Evolutionary conservation across 1,140 invertebrate genomes (phyloP), one percentile per base, ranked within the genome.

Genomic region (Rhagoletis zephyria): DNA sequence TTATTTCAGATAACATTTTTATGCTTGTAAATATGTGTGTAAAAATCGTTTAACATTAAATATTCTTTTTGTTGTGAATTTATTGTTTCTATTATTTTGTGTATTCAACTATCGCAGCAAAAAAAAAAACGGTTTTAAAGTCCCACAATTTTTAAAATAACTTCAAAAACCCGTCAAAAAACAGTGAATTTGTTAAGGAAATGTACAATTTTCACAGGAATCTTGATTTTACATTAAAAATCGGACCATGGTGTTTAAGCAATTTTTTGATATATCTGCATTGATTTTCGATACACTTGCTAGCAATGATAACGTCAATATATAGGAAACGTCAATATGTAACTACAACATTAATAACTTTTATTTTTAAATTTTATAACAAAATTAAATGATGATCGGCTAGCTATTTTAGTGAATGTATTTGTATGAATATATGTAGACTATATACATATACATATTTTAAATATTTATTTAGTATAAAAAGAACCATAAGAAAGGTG

Each of bases 1-100:
- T 19, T 81, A 81, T 81, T 81, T 81, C n/a, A 56, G n/a, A 81
- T 81, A 81, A 81, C 74, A 81, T 56, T 81, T 81, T 56, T 81
- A 77, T 51, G 45, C 16, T 77, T 77, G 74, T 77, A 77, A 81
- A 81, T 81, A 81, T 81, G 45, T 81, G 74, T 81, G 74, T 81
- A 81, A 81, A 81, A 81, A 81, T 81, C 74, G 74, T 81, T 56
- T 81, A 81, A 56, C 48, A 56, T 56, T 56, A 56, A 56, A 3
- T 45, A 74, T 12, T 45, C 45, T 42, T 45, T 81, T 81, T 56
- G 45, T 81, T 19, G 48, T 51, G 48, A 19, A 56, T 59, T 81
- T 56, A 81, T 51, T 56, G 48, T 81, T 16, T 7, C 56, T 81
- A 56, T 81, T 56, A 48, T 81, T 56, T 81, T 56, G 48, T 81